Evolutionary conservation across 2,797 vertebrate genomes (phyloP), one percentile per base, ranked within the genome.

Genomic region (Pipistrellus nathusii): DNA sequence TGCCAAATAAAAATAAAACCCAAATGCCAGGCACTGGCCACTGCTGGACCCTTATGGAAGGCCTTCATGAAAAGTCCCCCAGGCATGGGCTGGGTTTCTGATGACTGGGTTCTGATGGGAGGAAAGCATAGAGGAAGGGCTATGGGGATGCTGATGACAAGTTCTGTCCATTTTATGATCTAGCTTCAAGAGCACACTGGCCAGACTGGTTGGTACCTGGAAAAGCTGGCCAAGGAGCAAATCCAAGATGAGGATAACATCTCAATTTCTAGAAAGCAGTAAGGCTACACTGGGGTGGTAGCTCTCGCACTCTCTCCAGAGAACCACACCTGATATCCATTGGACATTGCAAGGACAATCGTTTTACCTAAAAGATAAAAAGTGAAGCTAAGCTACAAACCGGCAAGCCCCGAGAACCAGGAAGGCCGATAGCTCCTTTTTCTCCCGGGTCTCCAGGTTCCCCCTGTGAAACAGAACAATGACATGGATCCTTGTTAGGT

Each of bases 391-490:
- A 72, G 76, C 62, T 20, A 51, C 98, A 90, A 95, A 99, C 99
- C 96, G 97, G 98, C n/a, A 96, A 84, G 91, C 99, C 99, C 95
- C 98, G 97, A 7, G 97, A 90, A 15, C 99, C 99, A 41, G 8
- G 32, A 6, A 97, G 32, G 86, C 99, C 99, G 2, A 7, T 0
- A 6, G 18, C 80, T 41, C 99, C 99, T 73, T 97, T 97, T 3
- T 1, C 90, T 46, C 99, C 99, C 5, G 80, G 53, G 6, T 98
- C 98, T 89, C 99, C 99, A 72, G 96, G 95, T 96, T 99, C 98
- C 77, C 99, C 99, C 99, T 99, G 76, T 91, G 27, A 76, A 89
- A 81, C 9, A 90, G 90, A 94, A 83, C 7, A 94, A 48, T 1
- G 25, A 75, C 41, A 88, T 4, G 15, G 15, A 21, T 46, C 32